Conservation (phyloP, 2,888 invertebrate genomes). For the Unio delphinus region DNA sequence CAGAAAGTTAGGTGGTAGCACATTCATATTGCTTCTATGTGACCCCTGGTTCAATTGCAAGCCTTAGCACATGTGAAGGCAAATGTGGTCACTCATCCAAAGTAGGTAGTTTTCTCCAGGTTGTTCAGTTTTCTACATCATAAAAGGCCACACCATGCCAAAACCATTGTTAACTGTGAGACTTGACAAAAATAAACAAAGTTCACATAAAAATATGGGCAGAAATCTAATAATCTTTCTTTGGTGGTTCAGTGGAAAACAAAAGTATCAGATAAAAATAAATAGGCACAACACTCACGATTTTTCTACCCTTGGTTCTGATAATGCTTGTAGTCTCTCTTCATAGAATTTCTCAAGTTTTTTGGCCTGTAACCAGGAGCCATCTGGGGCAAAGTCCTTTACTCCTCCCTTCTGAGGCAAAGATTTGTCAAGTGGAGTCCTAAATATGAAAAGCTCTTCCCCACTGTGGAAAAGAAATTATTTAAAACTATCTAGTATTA, state of each 20-base stretch:
- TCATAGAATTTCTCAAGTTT: conserved; percentile 52
- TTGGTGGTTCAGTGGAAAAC: neutral
- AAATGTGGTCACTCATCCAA: no score
- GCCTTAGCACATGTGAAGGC: no score
- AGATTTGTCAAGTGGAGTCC: conserved; percentile 38
- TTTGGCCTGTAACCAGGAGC: conserved; percentile 60
- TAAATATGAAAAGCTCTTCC: conserved; percentile 50
- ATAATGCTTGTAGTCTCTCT: conserved; percentile 48
- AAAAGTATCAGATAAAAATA: neutral
- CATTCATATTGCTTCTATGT: no score
- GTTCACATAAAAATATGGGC: no score
- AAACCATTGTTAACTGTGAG: no score
- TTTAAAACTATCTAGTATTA: neutral
- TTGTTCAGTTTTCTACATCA: no score
- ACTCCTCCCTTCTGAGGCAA: conserved; percentile 59
- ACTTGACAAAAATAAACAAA: no score
- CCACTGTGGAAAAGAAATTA: conserved; percentile 37
- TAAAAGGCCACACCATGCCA: no score
- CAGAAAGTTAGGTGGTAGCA: no score
- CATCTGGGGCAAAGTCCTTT: conserved; percentile 65
- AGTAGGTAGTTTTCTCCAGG: no score
- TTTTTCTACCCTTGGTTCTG: conserved; percentile 61
- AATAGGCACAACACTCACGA: conserved; percentile 33
- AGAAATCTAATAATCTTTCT: no score
- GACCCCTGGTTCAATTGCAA: no score